phyloP scores from a whole-genome alignment of 2,797 vertebrate genomes.

The Centroberyx gerrardi region DNA sequence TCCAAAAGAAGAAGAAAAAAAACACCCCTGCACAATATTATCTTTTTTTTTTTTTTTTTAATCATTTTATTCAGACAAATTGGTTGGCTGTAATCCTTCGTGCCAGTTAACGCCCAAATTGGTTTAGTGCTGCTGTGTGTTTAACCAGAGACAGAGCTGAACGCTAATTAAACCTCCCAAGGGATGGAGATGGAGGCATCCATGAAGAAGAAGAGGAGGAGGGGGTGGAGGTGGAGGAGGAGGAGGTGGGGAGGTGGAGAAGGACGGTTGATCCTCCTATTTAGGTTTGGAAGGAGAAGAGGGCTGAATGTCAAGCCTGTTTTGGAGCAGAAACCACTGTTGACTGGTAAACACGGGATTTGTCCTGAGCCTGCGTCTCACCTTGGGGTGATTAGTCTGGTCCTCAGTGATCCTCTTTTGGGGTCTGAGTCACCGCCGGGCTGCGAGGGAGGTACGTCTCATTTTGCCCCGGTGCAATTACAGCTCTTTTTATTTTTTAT shows the following conservation, averaged over 20 bases:
- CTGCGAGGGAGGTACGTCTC: not conserved
- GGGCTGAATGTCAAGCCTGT: not conserved
- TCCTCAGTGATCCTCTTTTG: not conserved
- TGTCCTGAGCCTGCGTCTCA: not conserved
- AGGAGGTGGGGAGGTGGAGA: too few relatives aligned
- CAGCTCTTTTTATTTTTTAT: not conserved
- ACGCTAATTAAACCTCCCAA: constrained; percentile 1
- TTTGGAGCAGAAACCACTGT: not conserved
- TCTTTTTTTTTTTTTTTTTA: not conserved
- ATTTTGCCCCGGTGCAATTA: not conserved
- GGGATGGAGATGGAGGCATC: too few relatives aligned
- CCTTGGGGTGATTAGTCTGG: constrained; percentile 2
- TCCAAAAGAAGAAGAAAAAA: not conserved
- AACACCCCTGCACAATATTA: not conserved
- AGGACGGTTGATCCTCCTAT: not conserved
- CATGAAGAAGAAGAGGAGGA: too few relatives aligned
- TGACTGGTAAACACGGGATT: not conserved
- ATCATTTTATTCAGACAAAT: not conserved
- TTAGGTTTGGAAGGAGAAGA: not conserved
- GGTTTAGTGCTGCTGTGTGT: constrained; percentile 12
- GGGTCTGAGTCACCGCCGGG: not conserved
- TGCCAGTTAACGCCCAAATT: not conserved
- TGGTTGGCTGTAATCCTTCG: constrained; percentile 7
- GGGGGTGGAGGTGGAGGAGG: too few relatives aligned
- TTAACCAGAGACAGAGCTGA: constrained; percentile 15